phyloP scores from a whole-genome alignment of 2,888 invertebrate species.

The Nudaria mundana region DNA sequence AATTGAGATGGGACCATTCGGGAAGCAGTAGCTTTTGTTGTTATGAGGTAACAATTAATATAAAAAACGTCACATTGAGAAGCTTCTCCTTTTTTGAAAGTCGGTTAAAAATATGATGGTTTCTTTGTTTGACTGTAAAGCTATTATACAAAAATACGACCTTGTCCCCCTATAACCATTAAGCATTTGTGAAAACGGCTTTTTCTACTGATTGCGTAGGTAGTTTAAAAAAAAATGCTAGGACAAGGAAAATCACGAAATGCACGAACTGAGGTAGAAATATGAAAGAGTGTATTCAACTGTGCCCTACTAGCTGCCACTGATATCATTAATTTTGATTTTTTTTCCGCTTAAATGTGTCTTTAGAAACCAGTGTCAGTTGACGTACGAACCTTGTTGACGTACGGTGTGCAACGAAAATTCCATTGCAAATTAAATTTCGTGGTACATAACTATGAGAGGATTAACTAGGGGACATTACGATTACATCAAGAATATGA shows the following conservation, averaged over 20 bases:
- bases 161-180: constrained; percentile 5
- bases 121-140: background rate
- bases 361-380: constrained; percentile 77
- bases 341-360: constrained; percentile 76
- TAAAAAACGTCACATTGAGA: too few species aligned
- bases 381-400: constrained; percentile 52
- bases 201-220: constrained; percentile 19
- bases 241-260: constrained; percentile 41
- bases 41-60: too few species aligned
- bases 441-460: too few species aligned
- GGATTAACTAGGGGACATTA: too few species aligned
- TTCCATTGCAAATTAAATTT: too few species aligned
- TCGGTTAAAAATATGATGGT: too few species aligned
- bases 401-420: constrained; percentile 49
- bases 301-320: constrained; percentile 73
- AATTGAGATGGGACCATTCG: too few species aligned
- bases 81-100: too few species aligned
- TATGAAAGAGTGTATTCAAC: constrained; percentile 59
- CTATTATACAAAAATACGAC: background rate
- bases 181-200: constrained; percentile 8
- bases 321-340: constrained; percentile 80
- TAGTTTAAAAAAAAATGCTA: constrained; percentile 21
- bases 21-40: too few species aligned
- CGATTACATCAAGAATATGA: too few species aligned
- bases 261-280: constrained; percentile 37